Percentiles rank a stretch among this genome's conserved stretches.
Evolutionary conservation across 2,888 invertebrate species (phyloP).

Genomic region (Cosmia trapezina): DNA sequence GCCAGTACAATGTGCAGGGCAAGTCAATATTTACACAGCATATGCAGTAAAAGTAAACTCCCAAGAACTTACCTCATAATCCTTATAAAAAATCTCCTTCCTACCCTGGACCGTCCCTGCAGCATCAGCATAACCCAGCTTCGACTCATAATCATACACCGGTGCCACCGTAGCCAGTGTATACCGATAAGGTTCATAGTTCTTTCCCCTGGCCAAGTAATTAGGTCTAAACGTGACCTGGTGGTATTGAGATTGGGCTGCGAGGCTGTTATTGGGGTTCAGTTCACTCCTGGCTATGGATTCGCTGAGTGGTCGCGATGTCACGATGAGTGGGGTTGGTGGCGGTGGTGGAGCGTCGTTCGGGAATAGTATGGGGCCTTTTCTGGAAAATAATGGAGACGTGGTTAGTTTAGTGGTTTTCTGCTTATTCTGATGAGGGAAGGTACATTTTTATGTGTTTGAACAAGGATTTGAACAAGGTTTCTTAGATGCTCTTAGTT

Average conservation of each 20-base stretch:
- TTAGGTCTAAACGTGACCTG: conserved; percentile 52
- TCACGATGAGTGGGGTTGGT: conserved; percentile 82
- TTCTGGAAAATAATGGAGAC: conserved; percentile 71
- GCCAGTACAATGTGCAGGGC: neutral
- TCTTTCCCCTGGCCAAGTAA: conserved; percentile 60
- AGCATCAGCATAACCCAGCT: conserved; percentile 56
- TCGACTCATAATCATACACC: conserved; percentile 43
- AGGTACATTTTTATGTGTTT: neutral
- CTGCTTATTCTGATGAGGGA: neutral
- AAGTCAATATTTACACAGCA: neutral
- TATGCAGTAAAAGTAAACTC: neutral
- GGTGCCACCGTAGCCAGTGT: conserved; percentile 58
- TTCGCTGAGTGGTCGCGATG: conserved; percentile 83
- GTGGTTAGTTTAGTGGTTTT: neutral
- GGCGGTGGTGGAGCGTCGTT: conserved; percentile 82
- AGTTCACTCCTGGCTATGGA: conserved; percentile 83
- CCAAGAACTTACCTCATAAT: conserved; percentile 78
- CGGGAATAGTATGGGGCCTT: conserved; percentile 87
- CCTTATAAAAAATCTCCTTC: conserved; percentile 69
- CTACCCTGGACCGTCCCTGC: conserved; percentile 58
- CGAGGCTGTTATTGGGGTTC: conserved; percentile 72
- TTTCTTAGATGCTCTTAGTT: neutral
- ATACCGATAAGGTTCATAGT: conserved; percentile 70
- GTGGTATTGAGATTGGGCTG: conserved; percentile 57
- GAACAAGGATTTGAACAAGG: neutral